Base-by-base conservation (phyloP, 1,140 invertebrate genomes). In the Pseudomyrmex gracilis region DNA sequence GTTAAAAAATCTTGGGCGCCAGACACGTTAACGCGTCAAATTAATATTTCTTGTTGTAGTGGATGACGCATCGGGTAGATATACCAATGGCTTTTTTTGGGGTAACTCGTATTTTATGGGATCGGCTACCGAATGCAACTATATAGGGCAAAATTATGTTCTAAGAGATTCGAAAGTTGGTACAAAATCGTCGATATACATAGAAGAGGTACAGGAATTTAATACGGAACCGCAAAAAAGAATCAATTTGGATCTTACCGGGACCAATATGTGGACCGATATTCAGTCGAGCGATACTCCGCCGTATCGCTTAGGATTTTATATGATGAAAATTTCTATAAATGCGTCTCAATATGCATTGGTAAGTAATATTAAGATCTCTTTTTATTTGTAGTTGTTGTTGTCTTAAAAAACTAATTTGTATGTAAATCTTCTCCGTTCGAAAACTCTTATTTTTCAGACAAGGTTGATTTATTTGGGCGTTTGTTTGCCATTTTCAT, bases 21-120 rank as follows among this genome's bases (percentile, higher is more conserved):
- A n/a, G n/a, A n/a, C n/a, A n/a, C n/a, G n/a, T n/a, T n/a, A n/a
- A n/a, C n/a, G n/a, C n/a, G n/a, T n/a, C n/a, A 1, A 13, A 53
- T 34, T 12, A 60, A 61, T 84, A 47, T 70, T 83, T 20, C 53
- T 43, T 94, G 1, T 24, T 94, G 1, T 34, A 97, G 97, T 97
- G 95, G 96, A 97, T 82, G 97, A 98, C 93, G 96, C 97, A 17
- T 97, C 96, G 89, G 97, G 97, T 13, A 95, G 96, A 85, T 97
- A 97, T 91, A 96, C 96, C 3, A 96, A 96, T 63, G 96, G 97
- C 89, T 97, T 97, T 94, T 97, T 97, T 92, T 97, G 97, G 96
- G 97, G 97, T 45, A 98, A 98, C 93, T 96, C 96, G 73, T 98
- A 97, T 93, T 98, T 97, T 96, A 95, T 96, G 49, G 97, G 97